Evolutionary conservation across 2,888 invertebrate species (phyloP).

Genomic region (Leuctra nigra): DNA sequence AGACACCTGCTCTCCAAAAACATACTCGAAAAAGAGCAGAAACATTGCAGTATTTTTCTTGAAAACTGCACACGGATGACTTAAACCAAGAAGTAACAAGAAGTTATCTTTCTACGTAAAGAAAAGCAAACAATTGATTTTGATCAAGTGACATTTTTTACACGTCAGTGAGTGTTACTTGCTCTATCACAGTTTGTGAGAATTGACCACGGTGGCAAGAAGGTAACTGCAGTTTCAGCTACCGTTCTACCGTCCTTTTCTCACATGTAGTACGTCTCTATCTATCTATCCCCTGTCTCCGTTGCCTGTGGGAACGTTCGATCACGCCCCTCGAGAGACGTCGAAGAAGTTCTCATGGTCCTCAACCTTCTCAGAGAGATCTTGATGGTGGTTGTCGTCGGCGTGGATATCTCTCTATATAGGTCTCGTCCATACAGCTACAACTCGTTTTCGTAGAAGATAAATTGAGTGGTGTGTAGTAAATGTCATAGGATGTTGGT

Average conservation of each 20-base stretch:
- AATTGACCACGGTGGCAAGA: neutral
- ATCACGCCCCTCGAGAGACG: neutral
- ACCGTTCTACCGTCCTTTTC: neutral
- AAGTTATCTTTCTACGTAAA: no score
- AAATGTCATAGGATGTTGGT: neutral
- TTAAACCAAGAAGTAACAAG: no score
- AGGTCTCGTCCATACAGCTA: no score
- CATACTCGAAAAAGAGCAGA: neutral
- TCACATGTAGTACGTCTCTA: neutral
- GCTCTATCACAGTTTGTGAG: neutral
- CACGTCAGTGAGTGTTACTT: neutral
- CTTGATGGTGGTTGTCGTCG: neutral
- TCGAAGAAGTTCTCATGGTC: neutral
- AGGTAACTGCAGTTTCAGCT: neutral
- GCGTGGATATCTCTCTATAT: no score
- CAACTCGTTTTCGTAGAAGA: neutral
- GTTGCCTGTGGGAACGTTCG: neutral
- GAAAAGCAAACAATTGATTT: no score
- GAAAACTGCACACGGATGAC: no score
- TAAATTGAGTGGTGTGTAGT: neutral
- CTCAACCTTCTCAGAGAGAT: neutral
- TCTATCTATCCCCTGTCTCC: neutral
- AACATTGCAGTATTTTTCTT: neutral
- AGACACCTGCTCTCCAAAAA: slow-evolving; percentile 4
- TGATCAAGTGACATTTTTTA: neutral